Evolutionary conservation across 2,797 vertebrate species (phyloP).

Genomic region (Ammospiza maritima): DNA sequence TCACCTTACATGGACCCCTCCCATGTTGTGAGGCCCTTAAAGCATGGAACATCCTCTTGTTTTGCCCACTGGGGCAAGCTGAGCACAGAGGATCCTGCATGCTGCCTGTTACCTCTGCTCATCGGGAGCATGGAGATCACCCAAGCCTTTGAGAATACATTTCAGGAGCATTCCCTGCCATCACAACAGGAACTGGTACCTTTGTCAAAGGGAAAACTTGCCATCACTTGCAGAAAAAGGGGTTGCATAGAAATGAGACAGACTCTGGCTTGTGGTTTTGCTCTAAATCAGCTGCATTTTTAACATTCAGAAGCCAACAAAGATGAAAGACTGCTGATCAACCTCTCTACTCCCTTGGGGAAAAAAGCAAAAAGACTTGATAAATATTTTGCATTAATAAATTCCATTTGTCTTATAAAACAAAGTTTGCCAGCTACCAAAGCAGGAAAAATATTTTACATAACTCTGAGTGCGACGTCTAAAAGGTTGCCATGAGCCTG

Average conservation of each 20-base stretch:
- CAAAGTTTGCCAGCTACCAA: constrained; percentile 74
- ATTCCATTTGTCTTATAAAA: constrained; percentile 79
- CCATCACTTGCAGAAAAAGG: background rate
- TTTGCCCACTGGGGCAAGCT: background rate
- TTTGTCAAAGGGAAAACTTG: background rate
- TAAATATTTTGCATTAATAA: constrained; percentile 81
- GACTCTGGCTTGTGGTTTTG: constrained; percentile 21
- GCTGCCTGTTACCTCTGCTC: background rate
- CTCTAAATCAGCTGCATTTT: constrained; percentile 40
- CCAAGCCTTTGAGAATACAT: background rate
- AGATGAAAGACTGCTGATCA: constrained; percentile 64
- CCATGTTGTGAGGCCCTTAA: background rate
- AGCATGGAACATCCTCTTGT: background rate
- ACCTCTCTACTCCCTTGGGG: constrained; percentile 12
- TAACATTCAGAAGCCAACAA: constrained; percentile 55
- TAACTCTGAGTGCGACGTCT: constrained; percentile 63
- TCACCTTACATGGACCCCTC: background rate
- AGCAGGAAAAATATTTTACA: constrained; percentile 79
- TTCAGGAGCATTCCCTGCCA: background rate
- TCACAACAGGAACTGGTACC: background rate
- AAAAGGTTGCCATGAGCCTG: constrained; percentile 67
- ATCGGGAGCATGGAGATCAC: background rate
- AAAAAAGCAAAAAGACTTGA: constrained; percentile 50
- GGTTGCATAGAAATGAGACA: background rate
- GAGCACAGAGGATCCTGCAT: background rate